Evolutionary conservation across 2,113 vertebrate species (phyloP).

Genomic region (Podilymbus podiceps): DNA sequence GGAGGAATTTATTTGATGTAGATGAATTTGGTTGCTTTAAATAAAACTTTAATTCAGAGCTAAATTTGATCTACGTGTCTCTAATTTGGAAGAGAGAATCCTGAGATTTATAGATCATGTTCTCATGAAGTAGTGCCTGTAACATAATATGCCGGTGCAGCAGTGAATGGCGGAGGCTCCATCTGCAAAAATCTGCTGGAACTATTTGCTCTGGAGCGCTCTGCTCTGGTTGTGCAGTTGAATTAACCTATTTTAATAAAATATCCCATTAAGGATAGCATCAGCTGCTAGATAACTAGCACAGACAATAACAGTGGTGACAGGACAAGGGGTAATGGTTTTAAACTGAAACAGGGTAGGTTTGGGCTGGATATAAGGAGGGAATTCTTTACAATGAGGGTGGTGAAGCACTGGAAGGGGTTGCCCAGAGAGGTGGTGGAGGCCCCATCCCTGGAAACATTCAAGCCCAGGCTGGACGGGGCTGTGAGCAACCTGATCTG

Average conservation of each 20-base stretch:
- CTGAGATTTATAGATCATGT: background rate
- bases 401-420: no score
- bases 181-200: background rate
- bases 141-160: background rate
- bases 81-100: background rate
- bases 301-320: no score
- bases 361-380: no score
- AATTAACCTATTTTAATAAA: background rate
- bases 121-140: background rate
- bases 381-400: no score
- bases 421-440: no score
- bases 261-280: background rate
- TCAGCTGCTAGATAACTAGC: background rate
- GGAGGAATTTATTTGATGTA: background rate
- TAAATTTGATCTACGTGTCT: background rate
- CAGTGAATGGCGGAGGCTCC: rapidly evolving
- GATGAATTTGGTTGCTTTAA: background rate
- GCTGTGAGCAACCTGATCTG: no score
- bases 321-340: no score
- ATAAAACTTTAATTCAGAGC: background rate
- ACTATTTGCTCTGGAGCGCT: background rate
- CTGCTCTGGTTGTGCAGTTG: background rate
- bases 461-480: no score
- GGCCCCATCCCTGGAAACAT: no score
- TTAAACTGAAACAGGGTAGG: no score